Evolutionary conservation across 2,888 invertebrate species (phyloP), one percentile per base, ranked within the genome.

Genomic region (Cephonodes hylas): DNA sequence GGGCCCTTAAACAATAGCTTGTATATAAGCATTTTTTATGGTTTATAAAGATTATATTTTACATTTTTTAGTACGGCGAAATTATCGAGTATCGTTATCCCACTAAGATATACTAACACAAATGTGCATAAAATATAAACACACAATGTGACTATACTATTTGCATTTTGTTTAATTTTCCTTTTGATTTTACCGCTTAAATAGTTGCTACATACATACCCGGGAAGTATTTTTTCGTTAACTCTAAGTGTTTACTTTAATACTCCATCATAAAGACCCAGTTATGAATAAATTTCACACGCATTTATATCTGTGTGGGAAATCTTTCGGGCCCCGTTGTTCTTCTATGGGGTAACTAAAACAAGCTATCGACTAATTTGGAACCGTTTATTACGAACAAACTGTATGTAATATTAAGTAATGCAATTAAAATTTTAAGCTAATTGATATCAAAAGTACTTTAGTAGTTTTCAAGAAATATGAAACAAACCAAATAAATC

Each of bases 291-390:
- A 64, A 68, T 70, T 71, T 75, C 73, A 70, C 74, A 73, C 70
- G 71, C 64, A 69, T 70, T 76, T 73, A 73, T 79, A 82, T 80
- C 82, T 63, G 42, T 67, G 70, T 81, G 82, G 66, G 78, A 82
- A 77, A 82, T 81, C 79, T 68, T 59, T 66, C 15, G 66, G 68
- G 63, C 59, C 63, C 68, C 68, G 75, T 76, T 73, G 80, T 78
- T 74, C 73, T 73, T 73, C 56, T 63, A 63, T 59, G 64, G 74
- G 69, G 74, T 71, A 65, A 64, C 66, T 63, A 65, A 63, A 68
- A 69, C 63, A 72, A 65, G 67, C 63, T 60, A 64, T 66, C 64
- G 64, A 69, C 38, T 61, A 23, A 25, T 42, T 60, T 20, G 56
- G 61, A 23, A 5, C 25, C 25, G 15, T 53, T 23, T 23, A 10